Base-by-base conservation (phyloP, 2,797 vertebrate species). In the Chromobotia macracanthus region DNA sequence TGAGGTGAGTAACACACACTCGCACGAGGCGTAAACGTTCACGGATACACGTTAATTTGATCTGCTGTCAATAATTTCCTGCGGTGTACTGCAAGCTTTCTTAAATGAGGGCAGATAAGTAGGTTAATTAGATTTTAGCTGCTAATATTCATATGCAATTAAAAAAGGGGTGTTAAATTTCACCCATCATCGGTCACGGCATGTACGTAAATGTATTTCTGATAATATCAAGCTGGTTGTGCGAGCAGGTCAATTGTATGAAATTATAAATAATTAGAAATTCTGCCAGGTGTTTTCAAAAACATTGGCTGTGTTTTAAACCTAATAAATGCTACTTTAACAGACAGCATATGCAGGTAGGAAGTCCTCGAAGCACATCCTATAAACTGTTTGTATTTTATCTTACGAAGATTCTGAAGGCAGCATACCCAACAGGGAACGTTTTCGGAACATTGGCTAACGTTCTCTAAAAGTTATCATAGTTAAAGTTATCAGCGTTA, bases 1-100 rank as follows among this genome's bases (percentile, higher is more conserved):
- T 1, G 93, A 95, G 93, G 94, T 95, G 89, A 90, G 92, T 55
- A 68, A 28, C 9, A 19, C 64, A 38, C 13, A 15, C 63, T 3
- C 41, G 11, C 60, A n/a, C 58, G 13, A 64, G 50, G 6, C 23
- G 18, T 66, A 73, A 80, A 80, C 63, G 51, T 75, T 69, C 67
- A 68, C 64, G 35, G 15, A 75, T 61, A 60, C 18, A 13, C 4
- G 1, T 55, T 56, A 15, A 72, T 64, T 65, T 72, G 12, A 72
- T 79, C 48, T 5, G 7, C 60, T 44, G 60, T 79, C 68, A 55
- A 65, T 79, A 64, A 21, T 72, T 41, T 31, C 50, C 48, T 38
- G 19, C 28, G 25, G 53, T 53, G 64, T 61, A 41, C 41, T 67
- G 55, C 16, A 0, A 38, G 11, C 41, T 31, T 66, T 63, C 41